Evolutionary conservation across 2,113 vertebrate genomes (phyloP).

Genomic region (Plotosus lineatus): DNA sequence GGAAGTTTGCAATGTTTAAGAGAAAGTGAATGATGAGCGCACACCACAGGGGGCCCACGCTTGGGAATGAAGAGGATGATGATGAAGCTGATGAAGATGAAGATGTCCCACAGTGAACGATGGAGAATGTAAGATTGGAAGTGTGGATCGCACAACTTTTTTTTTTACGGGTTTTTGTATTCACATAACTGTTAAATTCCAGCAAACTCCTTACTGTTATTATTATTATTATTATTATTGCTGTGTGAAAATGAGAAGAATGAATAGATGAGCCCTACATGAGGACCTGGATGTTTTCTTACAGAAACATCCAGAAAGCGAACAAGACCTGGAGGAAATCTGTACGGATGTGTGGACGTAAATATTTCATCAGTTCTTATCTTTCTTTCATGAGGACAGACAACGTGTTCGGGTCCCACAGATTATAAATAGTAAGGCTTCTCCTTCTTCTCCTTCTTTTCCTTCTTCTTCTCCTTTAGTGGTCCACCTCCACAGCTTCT

Average conservation of each 20-base stretch:
- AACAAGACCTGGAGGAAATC: neutral
- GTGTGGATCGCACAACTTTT: neutral
- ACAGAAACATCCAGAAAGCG: neutral
- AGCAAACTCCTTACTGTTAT: neutral
- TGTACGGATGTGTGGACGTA: neutral
- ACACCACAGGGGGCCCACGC: slow-evolving; percentile 48
- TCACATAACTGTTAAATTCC: slow-evolving; percentile 2
- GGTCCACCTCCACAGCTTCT: slow-evolving; percentile 1
- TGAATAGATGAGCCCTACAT: neutral
- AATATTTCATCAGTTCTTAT: neutral
- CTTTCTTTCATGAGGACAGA: neutral
- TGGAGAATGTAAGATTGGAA: slow-evolving; percentile 44
- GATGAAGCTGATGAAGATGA: neutral
- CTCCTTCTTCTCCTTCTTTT: neutral
- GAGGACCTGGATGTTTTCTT: neutral
- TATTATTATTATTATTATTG: neutral
- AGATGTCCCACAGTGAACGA: slow-evolving; percentile 42
- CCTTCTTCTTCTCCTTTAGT: neutral
- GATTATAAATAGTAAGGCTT: neutral
- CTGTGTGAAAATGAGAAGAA: neutral
- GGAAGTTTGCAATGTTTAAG: slow-evolving; percentile 32
- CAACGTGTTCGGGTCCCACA: neutral
- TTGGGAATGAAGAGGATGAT: neutral
- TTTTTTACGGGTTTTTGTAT: slow-evolving; percentile 39
- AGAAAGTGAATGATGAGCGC: slow-evolving; percentile 16